Evolutionary conservation across 2,113 vertebrate genomes (phyloP), one percentile per base, ranked within the genome.

Genomic region (Hippocampus barbouri): DNA sequence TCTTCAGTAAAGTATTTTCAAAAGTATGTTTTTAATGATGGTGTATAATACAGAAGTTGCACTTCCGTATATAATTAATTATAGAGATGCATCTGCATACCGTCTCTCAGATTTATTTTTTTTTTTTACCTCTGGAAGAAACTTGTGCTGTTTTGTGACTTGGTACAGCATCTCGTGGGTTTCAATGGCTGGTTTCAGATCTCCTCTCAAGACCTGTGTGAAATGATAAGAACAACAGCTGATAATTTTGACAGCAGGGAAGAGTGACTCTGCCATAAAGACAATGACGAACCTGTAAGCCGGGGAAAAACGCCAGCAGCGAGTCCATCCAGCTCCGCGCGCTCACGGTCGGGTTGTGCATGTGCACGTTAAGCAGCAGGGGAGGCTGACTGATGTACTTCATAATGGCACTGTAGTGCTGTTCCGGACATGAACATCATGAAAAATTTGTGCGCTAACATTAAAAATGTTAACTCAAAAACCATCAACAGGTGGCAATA

Each of bases 141-240:
- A 99, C 86, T 98, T 99, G 90, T 99, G 97, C 81, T 98, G 97
- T 89, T 98, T 98, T 83, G 97, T 98, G 84, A 99, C 97, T 85
- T 99, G 97, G 88, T 98, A 99, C 25, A 99, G 92, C 97, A 99
- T 99, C 90, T 99, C 97, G 71, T 99, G 97, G 70, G 97, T 99
- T 92, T 99, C 97, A 87, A 99, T 99, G 74, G 97, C 97, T 80
- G 97, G 97, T 81, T 96, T 95, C 77, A 99, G 94, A 84, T 98
- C 97, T 2, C 97, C 97, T 85, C 97, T 97, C 82, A 99, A 82
- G 57, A 99, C 97, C 97, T 99, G 83, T 7, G 23, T 23, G 23
- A 9, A 27, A 27, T 8, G 15, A 9, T 47, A 25, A 14, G 2
- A 47, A 66, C 2, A 12, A 40, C 63, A 45, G 63, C n/a, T 21